Conservation (phyloP, 2,888 invertebrate genomes). For the Acanthosepion pharaonis region DNA sequence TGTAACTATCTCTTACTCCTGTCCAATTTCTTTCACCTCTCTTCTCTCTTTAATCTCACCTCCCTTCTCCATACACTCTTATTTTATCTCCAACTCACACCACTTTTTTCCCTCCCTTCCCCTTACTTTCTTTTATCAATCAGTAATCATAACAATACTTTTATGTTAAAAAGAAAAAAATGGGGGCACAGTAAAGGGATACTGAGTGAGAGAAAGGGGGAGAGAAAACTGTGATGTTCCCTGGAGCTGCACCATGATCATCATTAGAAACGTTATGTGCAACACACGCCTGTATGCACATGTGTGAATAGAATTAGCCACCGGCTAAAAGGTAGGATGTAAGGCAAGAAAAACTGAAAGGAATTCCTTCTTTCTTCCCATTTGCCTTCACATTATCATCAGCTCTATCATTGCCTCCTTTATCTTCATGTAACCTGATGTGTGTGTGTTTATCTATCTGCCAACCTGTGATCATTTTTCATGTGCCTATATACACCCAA, state of each 20-base stretch:
- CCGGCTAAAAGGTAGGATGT: not conserved
- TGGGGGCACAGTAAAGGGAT: not conserved
- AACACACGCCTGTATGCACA: not conserved
- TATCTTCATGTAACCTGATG: not conserved
- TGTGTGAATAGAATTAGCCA: not conserved
- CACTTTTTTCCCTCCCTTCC: not conserved
- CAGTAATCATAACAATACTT: not conserved
- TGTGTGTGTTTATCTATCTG: not conserved
- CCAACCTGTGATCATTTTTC: not conserved
- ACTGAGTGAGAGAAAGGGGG: not conserved
- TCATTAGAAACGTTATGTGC: not conserved
- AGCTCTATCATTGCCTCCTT: not conserved
- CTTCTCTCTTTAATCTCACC: too few relatives aligned
- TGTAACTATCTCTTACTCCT: not conserved
- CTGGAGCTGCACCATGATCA: conserved; percentile 13
- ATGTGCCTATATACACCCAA: too few relatives aligned
- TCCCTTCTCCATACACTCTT: not conserved
- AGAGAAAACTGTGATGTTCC: not conserved
- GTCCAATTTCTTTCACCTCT: not conserved
- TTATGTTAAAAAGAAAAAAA: not conserved
- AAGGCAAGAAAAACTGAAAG: not conserved
- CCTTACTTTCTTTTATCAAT: not conserved
- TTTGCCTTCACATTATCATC: not conserved
- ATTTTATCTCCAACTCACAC: not conserved
- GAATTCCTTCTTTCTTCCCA: not conserved